Evolutionary conservation across 2,888 invertebrate genomes (phyloP).

Genomic region (Nysson spinosus): DNA sequence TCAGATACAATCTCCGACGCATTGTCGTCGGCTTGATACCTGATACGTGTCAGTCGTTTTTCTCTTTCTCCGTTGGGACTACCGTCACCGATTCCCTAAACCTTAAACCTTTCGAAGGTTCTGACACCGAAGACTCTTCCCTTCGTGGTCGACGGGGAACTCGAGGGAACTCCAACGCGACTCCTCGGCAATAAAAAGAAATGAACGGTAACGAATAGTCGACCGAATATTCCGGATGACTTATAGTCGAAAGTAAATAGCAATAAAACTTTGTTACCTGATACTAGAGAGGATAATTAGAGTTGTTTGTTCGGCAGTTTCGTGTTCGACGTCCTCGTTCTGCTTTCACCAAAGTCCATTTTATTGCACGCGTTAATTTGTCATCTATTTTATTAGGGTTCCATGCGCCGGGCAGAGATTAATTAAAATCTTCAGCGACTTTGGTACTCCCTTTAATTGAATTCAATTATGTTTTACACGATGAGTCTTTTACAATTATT

Average conservation of each 20-base stretch:
- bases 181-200: not conserved
- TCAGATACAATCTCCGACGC: slow-evolving; percentile 58
- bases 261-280: slow-evolving; percentile 8
- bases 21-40: slow-evolving; percentile 46
- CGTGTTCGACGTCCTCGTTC: slow-evolving; percentile 1
- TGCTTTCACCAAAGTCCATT: slow-evolving; percentile 15
- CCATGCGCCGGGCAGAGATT: no score
- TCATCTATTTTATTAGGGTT: no score
- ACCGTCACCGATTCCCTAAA: not conserved
- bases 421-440: no score
- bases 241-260: slow-evolving; percentile 17
- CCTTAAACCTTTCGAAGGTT: slow-evolving; percentile 40
- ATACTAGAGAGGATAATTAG: slow-evolving; percentile 12
- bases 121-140: slow-evolving; percentile 18
- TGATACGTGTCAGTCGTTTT: slow-evolving; percentile 16
- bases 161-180: no score
- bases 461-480: no score
- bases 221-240: not conserved
- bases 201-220: not conserved
- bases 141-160: no score
- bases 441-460: no score
- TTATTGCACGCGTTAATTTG: slow-evolving; percentile 3
- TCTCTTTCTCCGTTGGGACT: slow-evolving; percentile 24
- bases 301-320: slow-evolving; percentile 6
- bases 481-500: no score